Base-by-base conservation (phyloP, 2,113 vertebrate species). In the Poicephalus gulielmi region DNA sequence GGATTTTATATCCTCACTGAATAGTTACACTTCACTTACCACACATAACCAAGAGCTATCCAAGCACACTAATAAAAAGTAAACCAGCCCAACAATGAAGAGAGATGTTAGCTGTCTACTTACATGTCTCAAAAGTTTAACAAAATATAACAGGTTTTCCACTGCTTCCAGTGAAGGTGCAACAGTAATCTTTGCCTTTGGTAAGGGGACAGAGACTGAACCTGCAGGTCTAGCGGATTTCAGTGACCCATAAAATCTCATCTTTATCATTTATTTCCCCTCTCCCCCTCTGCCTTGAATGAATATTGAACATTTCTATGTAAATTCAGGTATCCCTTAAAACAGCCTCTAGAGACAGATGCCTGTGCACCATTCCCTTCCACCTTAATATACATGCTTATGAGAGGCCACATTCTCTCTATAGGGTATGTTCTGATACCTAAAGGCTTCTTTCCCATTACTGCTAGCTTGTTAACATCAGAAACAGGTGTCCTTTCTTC, bases 401-500 rank as follows among this genome's bases (percentile, higher is more conserved):
- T 0, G 2, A 43, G 22, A 91, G 8, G 13, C 16, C 41, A 70
- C 0, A 1, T 11, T 37, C 7, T 53, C n/a, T 18, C 77, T 68
- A 39, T 50, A 81, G 53, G 49, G 30, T 20, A n/a, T 0, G 0
- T 47, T 81, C 33, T 77, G 63, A 69, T 46, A 89, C 9, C 16
- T 30, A 30, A 62, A 53, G 49, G 82, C 27, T 81, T 89, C 27
- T 9, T 24, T 82, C 18, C 53, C 37, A 52, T 10, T 74, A 74
- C 66, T 92, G 39, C 7, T 66, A 90, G 69, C 15, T 85, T 78
- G 20, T 27, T 27, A 75, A 70, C 1, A 3, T 60, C 57, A 92
- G 57, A 49, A 88, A 71, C 9, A 37, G 22, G n/a, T 22, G 53
- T 43, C 39, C 35, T 83, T 28, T 28, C 47, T 85, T 83, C 33